A percentile compares a stretch with the other conserved stretches of the same genome.
phyloP scores from a whole-genome alignment of 2,888 invertebrate genomes.

The Himalopsyche tibetana region DNA sequence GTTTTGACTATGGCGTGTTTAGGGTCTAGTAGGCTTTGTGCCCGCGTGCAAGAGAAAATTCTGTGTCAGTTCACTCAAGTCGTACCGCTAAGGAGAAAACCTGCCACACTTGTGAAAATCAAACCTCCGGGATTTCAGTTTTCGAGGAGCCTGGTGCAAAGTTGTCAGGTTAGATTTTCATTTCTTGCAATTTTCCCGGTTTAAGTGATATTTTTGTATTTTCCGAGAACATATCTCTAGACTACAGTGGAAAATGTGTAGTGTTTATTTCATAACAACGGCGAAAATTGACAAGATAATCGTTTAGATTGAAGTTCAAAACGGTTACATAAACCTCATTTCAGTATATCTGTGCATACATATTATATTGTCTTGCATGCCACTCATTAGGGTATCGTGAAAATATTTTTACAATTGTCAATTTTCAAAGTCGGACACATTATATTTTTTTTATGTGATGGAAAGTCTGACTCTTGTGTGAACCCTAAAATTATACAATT shows the following conservation, averaged over 20 bases:
- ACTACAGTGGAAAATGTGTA: conserved; percentile 66
- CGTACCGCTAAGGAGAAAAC: conserved; percentile 81
- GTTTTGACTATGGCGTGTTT: conserved; percentile 90
- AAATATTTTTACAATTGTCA: conserved; percentile 47
- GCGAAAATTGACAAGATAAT: conserved; percentile 45
- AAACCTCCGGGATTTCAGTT: conserved; percentile 81
- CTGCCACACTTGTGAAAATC: conserved; percentile 81
- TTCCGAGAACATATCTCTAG: conserved; percentile 71
- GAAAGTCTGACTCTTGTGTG: conserved; percentile 51
- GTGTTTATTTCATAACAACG: conserved; percentile 61
- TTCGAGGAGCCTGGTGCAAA: conserved; percentile 70
- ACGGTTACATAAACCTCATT: conserved; percentile 62
- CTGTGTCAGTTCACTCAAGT: conserved; percentile 87
- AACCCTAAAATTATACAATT: conserved; percentile 57
- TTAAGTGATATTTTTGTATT: conserved; percentile 49
- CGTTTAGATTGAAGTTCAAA: conserved; percentile 58
- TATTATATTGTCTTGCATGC: neutral
- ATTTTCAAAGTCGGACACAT: conserved; percentile 26
- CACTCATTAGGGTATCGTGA: neutral
- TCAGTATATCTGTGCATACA: conserved; percentile 27
- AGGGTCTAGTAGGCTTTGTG: conserved; percentile 89
- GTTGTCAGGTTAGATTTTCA: conserved; percentile 71
- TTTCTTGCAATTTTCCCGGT: conserved; percentile 55
- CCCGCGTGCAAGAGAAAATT: conserved; percentile 86
- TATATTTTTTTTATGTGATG: conserved; percentile 57